Base-by-base conservation (phyloP, 2,113 vertebrate species). In the Ranitomeya imitator region DNA sequence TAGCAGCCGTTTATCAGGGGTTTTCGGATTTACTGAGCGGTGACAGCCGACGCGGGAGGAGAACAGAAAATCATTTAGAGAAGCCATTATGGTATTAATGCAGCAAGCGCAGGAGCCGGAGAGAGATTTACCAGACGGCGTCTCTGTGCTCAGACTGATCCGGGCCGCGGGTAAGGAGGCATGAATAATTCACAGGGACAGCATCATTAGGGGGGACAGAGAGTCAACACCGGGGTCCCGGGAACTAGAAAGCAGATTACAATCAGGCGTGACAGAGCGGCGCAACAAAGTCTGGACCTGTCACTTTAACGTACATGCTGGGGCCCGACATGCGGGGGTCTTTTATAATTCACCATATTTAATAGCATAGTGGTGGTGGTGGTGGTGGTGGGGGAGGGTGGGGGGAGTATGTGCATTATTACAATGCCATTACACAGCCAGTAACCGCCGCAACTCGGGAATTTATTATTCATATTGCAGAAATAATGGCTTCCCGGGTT, bases 121-220 rank as follows among this genome's bases (percentile, higher is more conserved):
- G n/a, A 79, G 55, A 79, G 78, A 74, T 18, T 19, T 37, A 2
- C 5, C 78, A 80, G 63, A 71, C 37, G 63, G 45, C 65, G 71
- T 16, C 67, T 67, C 67, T 6, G 52, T 21, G 54, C 52, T 11
- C 63, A 69, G 83, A 67, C 7, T 23, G 63, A 57, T 16, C 9
- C 65, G 23, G 63, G 61, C 82, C 59, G 54, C 78, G 19, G 52
- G 23, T 45, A 37, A 7, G 71, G 71, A 76, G 59, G 79, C 57
- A 61, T 81, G 45, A 74, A 86, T 77, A 45, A 86, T 78, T 63
- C 23, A 77, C 21, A 60, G 69, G 71, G 85, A 52, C 85, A 86
- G 85, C 21, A 79, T 61, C 59, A 79, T 13, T 55, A 26, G 74
- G 26, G 85, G 37, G 37, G 26, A 2, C 1, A 3, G 3, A 45